phyloP scores from a whole-genome alignment of 2,888 invertebrate species.

The Ischnus inquisitorius region DNA sequence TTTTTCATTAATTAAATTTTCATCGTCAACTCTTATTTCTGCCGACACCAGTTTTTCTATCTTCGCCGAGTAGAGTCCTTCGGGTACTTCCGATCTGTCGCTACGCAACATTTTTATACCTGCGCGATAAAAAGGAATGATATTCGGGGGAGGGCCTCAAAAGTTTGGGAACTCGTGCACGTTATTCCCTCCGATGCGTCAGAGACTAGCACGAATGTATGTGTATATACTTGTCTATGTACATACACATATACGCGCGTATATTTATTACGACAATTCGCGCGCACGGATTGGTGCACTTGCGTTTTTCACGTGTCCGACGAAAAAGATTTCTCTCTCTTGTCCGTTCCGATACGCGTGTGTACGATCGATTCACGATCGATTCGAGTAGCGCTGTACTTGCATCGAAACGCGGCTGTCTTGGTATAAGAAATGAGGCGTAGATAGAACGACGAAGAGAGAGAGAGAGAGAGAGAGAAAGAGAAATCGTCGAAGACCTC shows the following conservation, averaged over 20 bases:
- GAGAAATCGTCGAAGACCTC: slow-evolving; percentile 62
- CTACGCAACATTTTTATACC: slow-evolving; percentile 4
- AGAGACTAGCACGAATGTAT: neutral
- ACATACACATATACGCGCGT: neutral
- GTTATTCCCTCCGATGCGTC: neutral
- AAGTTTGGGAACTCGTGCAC: neutral
- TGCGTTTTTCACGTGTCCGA: slow-evolving; percentile 18
- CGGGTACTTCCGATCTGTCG: neutral
- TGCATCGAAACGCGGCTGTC: slow-evolving; percentile 18
- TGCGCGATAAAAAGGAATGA: neutral
- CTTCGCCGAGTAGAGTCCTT: neutral
- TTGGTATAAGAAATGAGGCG: slow-evolving; percentile 15
- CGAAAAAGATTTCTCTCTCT: slow-evolving; percentile 8
- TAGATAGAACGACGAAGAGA: neutral
- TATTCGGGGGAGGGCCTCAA: neutral
- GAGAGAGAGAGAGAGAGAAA: slow-evolving; percentile 30
- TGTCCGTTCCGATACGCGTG: slow-evolving; percentile 14
- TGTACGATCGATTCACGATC: slow-evolving; percentile 18
- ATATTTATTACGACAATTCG: neutral
- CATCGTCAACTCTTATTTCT: neutral
- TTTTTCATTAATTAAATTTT: no score
- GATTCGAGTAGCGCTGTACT: neutral
- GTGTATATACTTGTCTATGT: slow-evolving; percentile 4
- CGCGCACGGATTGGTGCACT: neutral
- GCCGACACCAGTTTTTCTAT: neutral